A percentile compares a stretch with the other conserved stretches of the same genome.
These are phyloP conservation scores for Ophion slaviceki DNA, from an alignment of 2,888 invertebrate species.

Conservation along the genomic window DNA sequence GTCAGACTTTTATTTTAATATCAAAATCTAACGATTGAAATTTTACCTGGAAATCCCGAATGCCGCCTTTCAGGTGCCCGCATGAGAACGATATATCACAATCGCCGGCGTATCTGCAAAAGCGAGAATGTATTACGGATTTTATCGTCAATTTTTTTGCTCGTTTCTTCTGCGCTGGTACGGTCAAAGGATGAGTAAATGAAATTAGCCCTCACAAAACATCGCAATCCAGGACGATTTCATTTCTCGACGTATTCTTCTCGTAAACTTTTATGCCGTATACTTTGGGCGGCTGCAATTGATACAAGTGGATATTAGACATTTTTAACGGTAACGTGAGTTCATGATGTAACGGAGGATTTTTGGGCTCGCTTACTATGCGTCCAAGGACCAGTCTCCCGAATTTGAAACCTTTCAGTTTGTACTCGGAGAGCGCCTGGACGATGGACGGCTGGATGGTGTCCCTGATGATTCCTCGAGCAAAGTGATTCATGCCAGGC, in stretches of 20 bases:
- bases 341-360: background rate
- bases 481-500: slow-evolving; percentile 98
- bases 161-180: slow-evolving; percentile 7
- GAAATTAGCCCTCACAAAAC: slow-evolving; percentile 89
- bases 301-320: background rate
- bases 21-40: background rate
- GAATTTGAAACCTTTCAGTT: slow-evolving; percentile 96
- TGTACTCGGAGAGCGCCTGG: slow-evolving; percentile 92
- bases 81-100: slow-evolving; percentile 97
- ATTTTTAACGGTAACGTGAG: background rate
- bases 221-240: slow-evolving; percentile 99
- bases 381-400: slow-evolving; percentile 97
- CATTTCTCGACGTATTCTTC: slow-evolving; percentile 95
- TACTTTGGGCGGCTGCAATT: slow-evolving; percentile 93
- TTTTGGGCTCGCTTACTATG: slow-evolving; percentile 87
- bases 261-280: slow-evolving; percentile 99
- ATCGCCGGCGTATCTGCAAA: slow-evolving; percentile 96
- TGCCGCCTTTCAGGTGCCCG: slow-evolving; percentile 92
- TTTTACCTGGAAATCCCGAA: slow-evolving; percentile 91
- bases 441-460: slow-evolving; percentile 94
- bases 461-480: slow-evolving; percentile 92
- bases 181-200: slow-evolving; percentile 51
- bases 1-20: background rate
- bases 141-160: slow-evolving; percentile 18
- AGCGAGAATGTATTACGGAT: slow-evolving; percentile 25